Evolutionary conservation across 2,113 vertebrate species (phyloP), one percentile per base, ranked within the genome.

Genomic region (Rhizomys pruinosus): DNA sequence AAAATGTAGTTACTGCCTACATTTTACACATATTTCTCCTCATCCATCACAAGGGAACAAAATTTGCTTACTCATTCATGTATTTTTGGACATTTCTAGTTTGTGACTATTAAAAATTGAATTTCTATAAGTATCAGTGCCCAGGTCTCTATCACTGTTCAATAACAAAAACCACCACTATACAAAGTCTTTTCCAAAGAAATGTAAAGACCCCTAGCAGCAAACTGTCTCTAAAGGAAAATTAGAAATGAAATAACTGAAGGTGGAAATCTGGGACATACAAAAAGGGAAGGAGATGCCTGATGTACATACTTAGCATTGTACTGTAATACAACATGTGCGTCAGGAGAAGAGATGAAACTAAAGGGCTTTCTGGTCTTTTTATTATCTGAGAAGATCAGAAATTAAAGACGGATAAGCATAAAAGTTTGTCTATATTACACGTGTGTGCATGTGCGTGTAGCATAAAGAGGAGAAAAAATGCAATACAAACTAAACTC

Each of bases 91-190:
- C 27, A 93, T n/a, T 94, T 87, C 74, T 61, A 76, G 25, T 59
- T 81, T 72, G 0, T 7, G 22, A 52, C 9, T 94, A 85, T 82
- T 72, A 91, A 27, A 66, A 66, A 66, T 15, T 44, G 4, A 59
- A 57, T 80, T 85, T 89, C 84, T 81, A 68, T 79, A 77, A 91
- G 80, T 47, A 72, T 32, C 57, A 63, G 92, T 84, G 44, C 12
- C 86, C 47, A 95, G 66, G 57, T 66, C 39, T 85, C 63, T 92
- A 20, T 22, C n/a, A 77, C 68, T 34, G 74, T 66, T 92, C 22
- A 85, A 92, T n/a, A 85, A 84, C 23, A 4, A 86, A 86, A 87
- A 52, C 23, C 27, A 44, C 42, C 42, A 84, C 42, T 34, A 84
- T 61, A 47, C 34, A 91, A 92, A 71, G 57, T 5, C 19, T 63